Evolutionary conservation across 2,888 invertebrate genomes (phyloP), one percentile per base, ranked within the genome.

Genomic region (Standfussiana lucernea): DNA sequence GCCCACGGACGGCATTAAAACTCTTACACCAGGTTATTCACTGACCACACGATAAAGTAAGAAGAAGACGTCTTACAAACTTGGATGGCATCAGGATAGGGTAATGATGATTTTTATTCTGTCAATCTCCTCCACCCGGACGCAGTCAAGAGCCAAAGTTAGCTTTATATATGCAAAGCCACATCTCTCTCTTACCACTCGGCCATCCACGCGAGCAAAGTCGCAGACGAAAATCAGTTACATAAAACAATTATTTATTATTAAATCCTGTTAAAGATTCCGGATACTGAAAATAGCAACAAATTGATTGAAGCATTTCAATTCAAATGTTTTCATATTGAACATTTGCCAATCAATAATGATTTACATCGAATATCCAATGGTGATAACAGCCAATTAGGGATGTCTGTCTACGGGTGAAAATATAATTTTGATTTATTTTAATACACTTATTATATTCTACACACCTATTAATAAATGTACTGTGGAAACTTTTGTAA

Each of bases 261-360:
- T 24, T 45, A 10, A 64, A 35, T 15, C 1, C 18, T 21, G 7
- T 35, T 45, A 21, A 10, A 18, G 15, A 32, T 32, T 40, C 15
- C n/a, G 2, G 24, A 28, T n/a, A 1, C 32, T 28, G 28, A 61
- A 75, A 66, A 70, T 47, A 24, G 21, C 0, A 21, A 18, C 24
- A 66, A 35, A 64, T 64, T 50, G 21, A 82, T 45, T 62, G 47
- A 45, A 40, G n/a, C 45, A 24, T 47, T 61, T 71, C 67, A 64
- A 74, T 35, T 53, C 21, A 45, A 21, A 18, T 72, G 45, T 71
- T 79, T 68, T n/a, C 11, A 50, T 42, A 64, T 7, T 79, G 45
- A 65, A 61, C n/a, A 47, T 47, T 59, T 59, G 35, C 35, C 11
- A 74, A 82, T 62, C 50, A 79, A 35, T 69, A 72, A 45, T 73